phyloP scores from a whole-genome alignment of 1,140 invertebrate species.

The Hetaerina americana region DNA sequence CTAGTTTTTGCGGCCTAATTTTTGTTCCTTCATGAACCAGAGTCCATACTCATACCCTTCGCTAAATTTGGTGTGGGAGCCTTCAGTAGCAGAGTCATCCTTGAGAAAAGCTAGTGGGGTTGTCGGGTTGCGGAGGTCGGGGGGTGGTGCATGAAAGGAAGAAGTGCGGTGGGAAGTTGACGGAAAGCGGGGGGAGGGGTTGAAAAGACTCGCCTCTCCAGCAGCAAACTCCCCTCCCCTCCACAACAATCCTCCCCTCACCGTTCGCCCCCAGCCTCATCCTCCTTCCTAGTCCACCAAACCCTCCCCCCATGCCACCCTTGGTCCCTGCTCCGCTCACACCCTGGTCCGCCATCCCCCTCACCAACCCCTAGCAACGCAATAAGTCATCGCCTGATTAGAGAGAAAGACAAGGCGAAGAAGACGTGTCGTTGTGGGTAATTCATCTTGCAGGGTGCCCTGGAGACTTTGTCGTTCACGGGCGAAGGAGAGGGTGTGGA shows the following conservation, averaged over 20 bases:
- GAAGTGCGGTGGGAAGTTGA: too few relatives aligned
- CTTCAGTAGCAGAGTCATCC: neutral
- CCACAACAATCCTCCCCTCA: neutral
- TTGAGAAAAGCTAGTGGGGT: too few relatives aligned
- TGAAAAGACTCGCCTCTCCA: neutral
- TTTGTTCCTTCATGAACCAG: neutral
- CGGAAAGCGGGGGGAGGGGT: too few relatives aligned
- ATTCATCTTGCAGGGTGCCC: neutral
- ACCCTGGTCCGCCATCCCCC: neutral
- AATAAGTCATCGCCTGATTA: neutral
- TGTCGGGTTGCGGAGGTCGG: too few relatives aligned
- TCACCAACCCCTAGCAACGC: neutral
- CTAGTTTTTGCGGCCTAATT: neutral
- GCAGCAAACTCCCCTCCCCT: neutral
- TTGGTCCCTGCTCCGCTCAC: neutral
- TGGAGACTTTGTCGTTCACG: neutral
- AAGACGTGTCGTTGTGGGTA: neutral
- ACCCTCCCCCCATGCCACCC: neutral
- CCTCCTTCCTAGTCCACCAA: neutral
- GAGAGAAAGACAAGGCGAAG: neutral
- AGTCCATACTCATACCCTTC: neutral
- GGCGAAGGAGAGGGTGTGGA: neutral
- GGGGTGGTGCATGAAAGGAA: too few relatives aligned
- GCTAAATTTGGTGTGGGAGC: neutral
- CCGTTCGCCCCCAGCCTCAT: neutral